Base-by-base conservation (phyloP, 2,888 invertebrate species). In the Druceiella hillmani region DNA sequence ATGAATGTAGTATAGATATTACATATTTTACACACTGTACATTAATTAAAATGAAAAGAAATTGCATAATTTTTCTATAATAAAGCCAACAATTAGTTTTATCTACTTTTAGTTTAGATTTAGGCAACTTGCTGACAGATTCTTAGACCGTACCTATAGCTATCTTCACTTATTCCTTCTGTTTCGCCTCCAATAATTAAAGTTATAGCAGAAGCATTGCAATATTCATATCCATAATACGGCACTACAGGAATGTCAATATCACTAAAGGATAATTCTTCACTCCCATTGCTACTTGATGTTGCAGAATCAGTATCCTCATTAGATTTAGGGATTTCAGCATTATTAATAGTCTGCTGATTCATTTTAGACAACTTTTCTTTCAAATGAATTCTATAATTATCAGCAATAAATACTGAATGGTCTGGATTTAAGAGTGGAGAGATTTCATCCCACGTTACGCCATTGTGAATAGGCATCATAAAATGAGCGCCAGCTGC, bases 141-240 rank as follows among this genome's bases (percentile, higher is more conserved):
- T n/a, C n/a, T n/a, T n/a, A n/a, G n/a, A n/a, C n/a, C 41, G 48
- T 47, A 78, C 79, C 52, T 62, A 53, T 81, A 81, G 3, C 87
- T 82, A 15, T 83, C 75, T 12, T 70, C 57, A 64, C 88, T 87
- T n/a, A 94, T 69, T 1, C 94, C 91, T 58, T 84, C 78, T 4
- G 90, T 90, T 65, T 95, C 95, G 5, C 93, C 93, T 9, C 93
- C 91, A 48, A 94, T 70, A 20, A 94, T 73, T 3, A 95, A 58
- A 17, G 83, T 75, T 16, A 79, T 71, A 47, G 80, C 74, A 15
- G 68, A 59, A 31, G 64, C 57, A 15, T 60, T 51, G 2, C 66
- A 55, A 59, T 74, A 84, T 50, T 81, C 66, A 1, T 79, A 58
- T 33, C 74, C 57, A 54, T 77, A 79, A 56, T 87, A 87, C 17